Conservation (phyloP, 1,140 invertebrate species). For the Zaprionus inermis region DNA sequence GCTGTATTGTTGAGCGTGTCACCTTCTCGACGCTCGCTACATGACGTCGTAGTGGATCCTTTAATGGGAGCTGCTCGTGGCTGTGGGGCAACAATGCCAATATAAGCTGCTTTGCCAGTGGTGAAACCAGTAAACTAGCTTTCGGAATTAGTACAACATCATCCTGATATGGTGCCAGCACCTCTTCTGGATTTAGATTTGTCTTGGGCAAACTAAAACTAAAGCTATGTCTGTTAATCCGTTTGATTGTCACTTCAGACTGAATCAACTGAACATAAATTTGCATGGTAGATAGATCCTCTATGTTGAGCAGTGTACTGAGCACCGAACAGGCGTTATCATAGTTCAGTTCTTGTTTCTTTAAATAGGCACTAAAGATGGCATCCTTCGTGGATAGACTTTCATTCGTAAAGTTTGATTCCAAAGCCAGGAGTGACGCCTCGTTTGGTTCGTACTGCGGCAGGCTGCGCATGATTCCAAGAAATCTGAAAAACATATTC, state of each 20-base stretch:
- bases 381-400: slow-evolving; percentile 17
- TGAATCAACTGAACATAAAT: slow-evolving; percentile 49
- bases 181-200: slow-evolving; percentile 49
- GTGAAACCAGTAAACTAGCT: slow-evolving; percentile 42
- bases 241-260: slow-evolving; percentile 24
- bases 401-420: slow-evolving; percentile 36
- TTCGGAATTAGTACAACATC: slow-evolving; percentile 68
- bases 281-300: slow-evolving; percentile 59
- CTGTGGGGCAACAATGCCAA: slow-evolving; percentile 49
- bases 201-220: background rate
- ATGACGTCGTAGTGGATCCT: slow-evolving; percentile 37
- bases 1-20: slow-evolving; percentile 23
- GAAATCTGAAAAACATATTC: slow-evolving; percentile 30
- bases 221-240: background rate
- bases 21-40: slow-evolving; percentile 54
- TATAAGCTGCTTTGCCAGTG: slow-evolving; percentile 31
- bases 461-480: slow-evolving; percentile 32
- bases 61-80: slow-evolving; percentile 32
- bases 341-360: slow-evolving; percentile 29
- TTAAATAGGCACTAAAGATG: slow-evolving; percentile 43
- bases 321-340: slow-evolving; percentile 57
- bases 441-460: slow-evolving; percentile 48
- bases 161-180: slow-evolving; percentile 54
- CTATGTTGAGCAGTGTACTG: slow-evolving; percentile 48
- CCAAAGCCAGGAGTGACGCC: slow-evolving; percentile 38